Evolutionary conservation across 2,113 vertebrate genomes (phyloP).

Genomic region (Xerus inauris): DNA sequence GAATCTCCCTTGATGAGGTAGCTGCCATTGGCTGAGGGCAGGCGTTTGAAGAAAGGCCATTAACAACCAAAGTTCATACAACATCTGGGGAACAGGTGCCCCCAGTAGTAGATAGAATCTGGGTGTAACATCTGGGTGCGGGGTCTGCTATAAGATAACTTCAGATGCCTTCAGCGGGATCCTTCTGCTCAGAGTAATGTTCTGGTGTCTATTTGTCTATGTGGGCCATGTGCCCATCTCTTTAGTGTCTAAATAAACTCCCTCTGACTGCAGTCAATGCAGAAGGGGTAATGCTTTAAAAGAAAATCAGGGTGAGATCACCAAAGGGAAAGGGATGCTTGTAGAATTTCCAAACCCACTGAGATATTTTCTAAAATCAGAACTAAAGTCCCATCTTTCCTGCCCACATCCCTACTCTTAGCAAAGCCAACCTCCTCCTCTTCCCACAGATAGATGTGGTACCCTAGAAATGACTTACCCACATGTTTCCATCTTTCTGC

Average conservation of each 20-base stretch:
- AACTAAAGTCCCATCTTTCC: neutral
- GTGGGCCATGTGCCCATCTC: neutral
- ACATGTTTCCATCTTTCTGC: neutral
- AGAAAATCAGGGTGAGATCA: neutral
- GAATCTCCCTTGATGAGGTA: neutral
- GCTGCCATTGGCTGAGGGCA: neutral
- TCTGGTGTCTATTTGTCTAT: neutral
- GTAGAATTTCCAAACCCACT: neutral
- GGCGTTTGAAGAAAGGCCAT: neutral
- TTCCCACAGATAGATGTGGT: no score
- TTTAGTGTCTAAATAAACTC: neutral
- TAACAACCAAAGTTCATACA: neutral
- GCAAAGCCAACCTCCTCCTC: no score
- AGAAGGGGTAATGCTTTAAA: neutral
- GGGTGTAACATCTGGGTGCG: no score
- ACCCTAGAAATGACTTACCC: no score
- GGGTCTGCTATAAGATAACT: neutral
- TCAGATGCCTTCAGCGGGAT: neutral
- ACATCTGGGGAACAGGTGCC: no score
- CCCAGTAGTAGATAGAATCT: no score
- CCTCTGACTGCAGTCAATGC: neutral
- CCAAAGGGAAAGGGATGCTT: neutral
- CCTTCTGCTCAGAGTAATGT: neutral
- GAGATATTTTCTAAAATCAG: neutral
- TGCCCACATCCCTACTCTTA: neutral